Percentiles rank a stretch among this genome's conserved stretches.
Conservation (phyloP, 2,113 vertebrate species). For the Callipepla californica region DNA sequence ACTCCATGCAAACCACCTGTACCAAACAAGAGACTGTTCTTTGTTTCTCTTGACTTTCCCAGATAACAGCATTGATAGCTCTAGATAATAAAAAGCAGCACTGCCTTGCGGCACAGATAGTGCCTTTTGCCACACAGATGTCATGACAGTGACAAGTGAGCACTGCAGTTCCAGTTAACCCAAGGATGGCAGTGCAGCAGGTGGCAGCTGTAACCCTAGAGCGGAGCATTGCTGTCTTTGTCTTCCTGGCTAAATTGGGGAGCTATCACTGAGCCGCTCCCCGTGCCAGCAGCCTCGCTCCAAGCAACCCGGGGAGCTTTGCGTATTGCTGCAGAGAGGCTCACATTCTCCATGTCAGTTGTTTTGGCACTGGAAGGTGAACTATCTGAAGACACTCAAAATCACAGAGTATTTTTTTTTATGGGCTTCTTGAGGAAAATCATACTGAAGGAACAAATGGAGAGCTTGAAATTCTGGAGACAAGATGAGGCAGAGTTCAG, state of each 20-base stretch:
- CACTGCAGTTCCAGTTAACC: background rate
- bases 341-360: fast-evolving
- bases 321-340: background rate
- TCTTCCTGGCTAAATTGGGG: constrained; percentile 35
- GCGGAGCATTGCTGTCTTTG: background rate
- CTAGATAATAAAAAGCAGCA: background rate
- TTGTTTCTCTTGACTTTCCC: background rate
- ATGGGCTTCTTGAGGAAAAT: background rate
- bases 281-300: background rate
- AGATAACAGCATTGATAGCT: background rate
- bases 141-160: background rate
- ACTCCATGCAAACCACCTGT: background rate
- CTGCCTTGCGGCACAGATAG: fast-evolving
- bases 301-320: background rate
- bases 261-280: background rate
- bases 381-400: background rate
- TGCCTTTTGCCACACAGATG: background rate
- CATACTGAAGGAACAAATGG: background rate
- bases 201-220: constrained; percentile 48
- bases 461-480: background rate
- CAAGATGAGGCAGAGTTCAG: background rate
- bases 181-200: background rate
- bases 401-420: background rate
- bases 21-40: background rate
- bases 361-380: background rate